A percentile compares a stretch with the other conserved stretches of the same genome.
Evolutionary conservation across 2,797 vertebrate genomes (phyloP).

Genomic region (Lagorchestes hirsutus): DNA sequence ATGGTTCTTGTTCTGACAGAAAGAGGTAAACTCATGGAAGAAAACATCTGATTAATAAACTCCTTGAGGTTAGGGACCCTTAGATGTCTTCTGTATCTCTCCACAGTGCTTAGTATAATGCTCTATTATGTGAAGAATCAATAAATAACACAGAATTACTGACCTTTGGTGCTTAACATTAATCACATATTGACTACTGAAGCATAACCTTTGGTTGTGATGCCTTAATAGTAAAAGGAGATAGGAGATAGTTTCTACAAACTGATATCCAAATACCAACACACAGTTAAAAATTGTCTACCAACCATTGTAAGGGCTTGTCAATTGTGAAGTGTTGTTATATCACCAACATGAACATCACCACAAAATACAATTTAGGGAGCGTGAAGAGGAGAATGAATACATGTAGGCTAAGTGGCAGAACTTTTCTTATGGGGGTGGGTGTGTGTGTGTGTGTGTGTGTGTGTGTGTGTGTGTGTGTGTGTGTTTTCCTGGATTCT

Average conservation of each 20-base stretch:
- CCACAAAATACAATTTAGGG: not conserved
- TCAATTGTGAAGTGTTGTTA: not conserved
- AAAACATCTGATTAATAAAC: not conserved
- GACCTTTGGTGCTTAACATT: not conserved
- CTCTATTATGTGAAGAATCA: not conserved
- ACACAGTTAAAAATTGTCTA: not conserved
- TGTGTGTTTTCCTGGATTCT: not conserved
- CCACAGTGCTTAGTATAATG: not conserved
- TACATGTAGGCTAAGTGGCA: not conserved
- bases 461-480: not conserved
- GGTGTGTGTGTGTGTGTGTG: accelerated
- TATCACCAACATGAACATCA: not conserved
- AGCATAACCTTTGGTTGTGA: conserved; percentile 14
- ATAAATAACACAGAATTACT: not conserved
- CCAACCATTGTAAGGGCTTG: not conserved
- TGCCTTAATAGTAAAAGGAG: not conserved
- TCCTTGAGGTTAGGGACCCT: not conserved
- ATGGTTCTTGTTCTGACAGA: not conserved
- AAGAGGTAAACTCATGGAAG: not conserved
- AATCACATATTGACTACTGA: not conserved
- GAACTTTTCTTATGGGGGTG: not conserved
- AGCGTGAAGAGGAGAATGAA: not conserved
- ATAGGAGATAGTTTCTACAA: not conserved
- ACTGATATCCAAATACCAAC: not conserved
- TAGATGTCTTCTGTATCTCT: not conserved